Conservation (phyloP, 2,888 invertebrate species). For the Polydrusus tereticollis region DNA sequence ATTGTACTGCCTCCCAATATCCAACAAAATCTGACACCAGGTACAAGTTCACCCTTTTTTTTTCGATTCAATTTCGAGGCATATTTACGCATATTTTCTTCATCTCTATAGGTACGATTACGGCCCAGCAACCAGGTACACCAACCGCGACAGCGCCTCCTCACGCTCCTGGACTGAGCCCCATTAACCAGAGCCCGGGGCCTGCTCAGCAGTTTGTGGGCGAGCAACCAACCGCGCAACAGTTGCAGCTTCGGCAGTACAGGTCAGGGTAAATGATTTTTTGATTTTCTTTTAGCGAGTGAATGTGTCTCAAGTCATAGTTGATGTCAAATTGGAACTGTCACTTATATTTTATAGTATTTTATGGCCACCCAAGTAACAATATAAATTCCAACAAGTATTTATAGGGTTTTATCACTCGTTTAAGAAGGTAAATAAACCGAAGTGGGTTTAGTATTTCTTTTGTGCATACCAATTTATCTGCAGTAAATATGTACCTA, state of each 20-base stretch:
- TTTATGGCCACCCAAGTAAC: too few species aligned
- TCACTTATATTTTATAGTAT: too few species aligned
- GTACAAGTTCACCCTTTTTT: constrained; percentile 20
- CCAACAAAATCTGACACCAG: constrained; percentile 60
- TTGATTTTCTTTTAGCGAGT: neutral
- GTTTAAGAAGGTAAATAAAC: too few species aligned
- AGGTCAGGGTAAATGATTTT: constrained; percentile 51
- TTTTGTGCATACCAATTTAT: too few species aligned
- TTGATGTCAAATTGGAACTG: too few species aligned
- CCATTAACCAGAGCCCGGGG: constrained; percentile 58
- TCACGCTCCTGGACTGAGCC: constrained; percentile 63
- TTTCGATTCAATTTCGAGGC: too few species aligned
- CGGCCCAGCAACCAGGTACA: constrained; percentile 30
- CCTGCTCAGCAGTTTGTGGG: constrained; percentile 56
- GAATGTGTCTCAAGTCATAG: too few species aligned
- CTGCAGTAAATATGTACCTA: too few species aligned
- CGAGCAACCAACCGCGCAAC: constrained; percentile 55
- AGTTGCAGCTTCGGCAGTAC: constrained; percentile 70
- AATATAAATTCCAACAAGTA: too few species aligned
- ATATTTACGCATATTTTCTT: too few species aligned
- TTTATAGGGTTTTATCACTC: too few species aligned
- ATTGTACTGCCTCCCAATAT: constrained; percentile 64
- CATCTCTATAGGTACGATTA: constrained; percentile 26
- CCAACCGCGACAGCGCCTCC: constrained; percentile 48
- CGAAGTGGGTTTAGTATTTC: too few species aligned